Percentiles rank a stretch among this genome's conserved stretches.
Conservation (phyloP, 2,888 invertebrate species). For the Tipula unca region DNA sequence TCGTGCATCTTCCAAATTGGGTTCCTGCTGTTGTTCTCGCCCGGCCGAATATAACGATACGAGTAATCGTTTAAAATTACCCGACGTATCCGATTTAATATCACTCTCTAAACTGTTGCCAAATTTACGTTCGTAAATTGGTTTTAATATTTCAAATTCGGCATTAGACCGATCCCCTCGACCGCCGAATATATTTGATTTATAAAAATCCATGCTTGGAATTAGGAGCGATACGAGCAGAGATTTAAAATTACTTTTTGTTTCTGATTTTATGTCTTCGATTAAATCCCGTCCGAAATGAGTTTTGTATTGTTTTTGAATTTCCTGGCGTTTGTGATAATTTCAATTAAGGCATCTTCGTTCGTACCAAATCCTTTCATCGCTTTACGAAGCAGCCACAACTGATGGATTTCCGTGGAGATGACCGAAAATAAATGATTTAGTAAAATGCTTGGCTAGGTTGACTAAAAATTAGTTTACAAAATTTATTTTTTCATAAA, state of each 20-base stretch:
- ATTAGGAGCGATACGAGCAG: slow-evolving; percentile 75
- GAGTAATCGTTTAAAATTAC: slow-evolving; percentile 82
- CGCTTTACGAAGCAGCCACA: slow-evolving; percentile 70
- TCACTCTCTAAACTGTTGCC: slow-evolving; percentile 72
- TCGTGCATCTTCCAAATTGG: slow-evolving; percentile 62
- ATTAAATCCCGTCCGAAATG: slow-evolving; percentile 57
- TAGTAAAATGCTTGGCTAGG: too few species aligned
- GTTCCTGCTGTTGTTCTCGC: slow-evolving; percentile 62
- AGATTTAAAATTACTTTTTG: slow-evolving; percentile 81
- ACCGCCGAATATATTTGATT: slow-evolving; percentile 77
- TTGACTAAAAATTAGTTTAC: too few species aligned
- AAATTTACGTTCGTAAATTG: slow-evolving; percentile 67
- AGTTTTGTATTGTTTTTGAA: slow-evolving; percentile 27
- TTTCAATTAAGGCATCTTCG: slow-evolving; percentile 78
- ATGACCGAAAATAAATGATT: background rate
- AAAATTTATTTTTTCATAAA: too few species aligned
- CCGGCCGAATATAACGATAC: slow-evolving; percentile 70
- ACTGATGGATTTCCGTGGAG: slow-evolving; percentile 54
- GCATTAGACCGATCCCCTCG: slow-evolving; percentile 72
- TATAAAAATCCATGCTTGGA: slow-evolving; percentile 75
- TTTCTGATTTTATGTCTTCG: slow-evolving; percentile 78
- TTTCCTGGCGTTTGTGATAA: slow-evolving; percentile 63
- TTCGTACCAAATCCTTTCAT: slow-evolving; percentile 89
- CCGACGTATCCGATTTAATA: slow-evolving; percentile 79
- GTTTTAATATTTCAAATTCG: slow-evolving; percentile 70